These are phyloP conservation scores for Nomada goodeniana DNA, from an alignment of 2,888 invertebrate genomes.

Conservation along the genomic window DNA sequence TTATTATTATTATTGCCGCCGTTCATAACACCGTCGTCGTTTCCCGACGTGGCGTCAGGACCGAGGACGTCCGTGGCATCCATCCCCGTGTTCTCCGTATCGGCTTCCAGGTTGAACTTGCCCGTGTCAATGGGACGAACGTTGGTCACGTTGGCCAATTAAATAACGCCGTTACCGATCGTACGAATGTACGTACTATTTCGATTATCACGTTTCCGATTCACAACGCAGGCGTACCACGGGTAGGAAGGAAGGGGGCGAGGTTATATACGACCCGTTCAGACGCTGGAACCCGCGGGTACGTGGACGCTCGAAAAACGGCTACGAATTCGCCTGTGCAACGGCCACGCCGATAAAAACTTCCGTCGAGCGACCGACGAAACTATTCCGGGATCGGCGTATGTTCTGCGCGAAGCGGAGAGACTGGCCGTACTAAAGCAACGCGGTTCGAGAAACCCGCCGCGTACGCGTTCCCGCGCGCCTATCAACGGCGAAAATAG, in stretches of 20 bases:
- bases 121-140: conserved; percentile 15
- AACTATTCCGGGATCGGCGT: conserved; percentile 79
- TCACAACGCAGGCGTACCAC: neutral
- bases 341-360: conserved; percentile 32
- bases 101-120: conserved; percentile 61
- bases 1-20: conserved; percentile 21
- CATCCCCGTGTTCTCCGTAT: conserved; percentile 75
- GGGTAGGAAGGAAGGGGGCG: neutral
- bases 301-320: neutral
- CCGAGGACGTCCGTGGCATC: conserved; percentile 81
- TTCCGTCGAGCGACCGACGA: conserved; percentile 47
- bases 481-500: conserved; percentile 80
- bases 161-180: neutral
- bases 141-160: neutral
- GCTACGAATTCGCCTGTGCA: conserved; percentile 1
- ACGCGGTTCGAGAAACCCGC: conserved; percentile 66
- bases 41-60: conserved; percentile 63
- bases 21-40: conserved; percentile 46
- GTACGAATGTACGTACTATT: too few relatives aligned
- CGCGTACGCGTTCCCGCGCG: conserved; percentile 72
- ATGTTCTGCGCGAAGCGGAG: conserved; percentile 78
- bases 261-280: neutral
- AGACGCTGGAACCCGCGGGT: neutral
- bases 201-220: too few relatives aligned
- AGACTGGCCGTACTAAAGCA: conserved; percentile 79